Evolutionary conservation across 2,113 vertebrate genomes (phyloP).

Genomic region (Rallus limicola): DNA sequence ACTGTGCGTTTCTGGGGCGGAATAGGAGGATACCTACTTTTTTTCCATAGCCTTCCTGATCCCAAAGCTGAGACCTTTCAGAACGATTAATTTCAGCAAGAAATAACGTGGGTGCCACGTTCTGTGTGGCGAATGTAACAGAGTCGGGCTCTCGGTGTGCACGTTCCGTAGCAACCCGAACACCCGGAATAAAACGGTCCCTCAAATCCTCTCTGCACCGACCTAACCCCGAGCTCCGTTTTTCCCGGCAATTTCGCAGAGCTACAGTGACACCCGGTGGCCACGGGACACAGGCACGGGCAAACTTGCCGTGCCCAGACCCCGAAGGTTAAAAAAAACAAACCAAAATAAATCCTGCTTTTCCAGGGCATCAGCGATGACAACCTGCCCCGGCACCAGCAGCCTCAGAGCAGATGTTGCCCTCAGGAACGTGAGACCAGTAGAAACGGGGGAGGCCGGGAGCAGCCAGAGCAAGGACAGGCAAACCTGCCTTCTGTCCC

Average conservation of each 20-base stretch:
- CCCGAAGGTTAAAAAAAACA: no score
- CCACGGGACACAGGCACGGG: neutral
- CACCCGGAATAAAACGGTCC: neutral
- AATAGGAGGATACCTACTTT: neutral
- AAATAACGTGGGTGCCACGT: neutral
- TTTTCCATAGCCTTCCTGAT: neutral
- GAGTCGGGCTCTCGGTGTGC: accelerated
- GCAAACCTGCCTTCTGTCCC: accelerated
- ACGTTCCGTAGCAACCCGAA: neutral
- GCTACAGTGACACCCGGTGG: conserved; percentile 67
- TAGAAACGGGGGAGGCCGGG: neutral
- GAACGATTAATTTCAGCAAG: neutral
- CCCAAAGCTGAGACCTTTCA: neutral
- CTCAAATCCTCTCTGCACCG: neutral
- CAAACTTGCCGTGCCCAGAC: no score
- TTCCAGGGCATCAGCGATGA: accelerated
- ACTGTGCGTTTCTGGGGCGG: neutral
- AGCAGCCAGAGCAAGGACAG: neutral
- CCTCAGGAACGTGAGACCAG: neutral
- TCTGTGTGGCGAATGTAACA: neutral
- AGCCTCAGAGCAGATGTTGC: neutral
- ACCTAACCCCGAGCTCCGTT: accelerated
- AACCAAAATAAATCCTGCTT: neutral
- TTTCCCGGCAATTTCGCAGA: neutral
- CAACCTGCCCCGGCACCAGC: neutral